These are phyloP conservation scores for Myodes glareolus DNA, from an alignment of 2,113 vertebrate species.

Conservation along the genomic window DNA sequence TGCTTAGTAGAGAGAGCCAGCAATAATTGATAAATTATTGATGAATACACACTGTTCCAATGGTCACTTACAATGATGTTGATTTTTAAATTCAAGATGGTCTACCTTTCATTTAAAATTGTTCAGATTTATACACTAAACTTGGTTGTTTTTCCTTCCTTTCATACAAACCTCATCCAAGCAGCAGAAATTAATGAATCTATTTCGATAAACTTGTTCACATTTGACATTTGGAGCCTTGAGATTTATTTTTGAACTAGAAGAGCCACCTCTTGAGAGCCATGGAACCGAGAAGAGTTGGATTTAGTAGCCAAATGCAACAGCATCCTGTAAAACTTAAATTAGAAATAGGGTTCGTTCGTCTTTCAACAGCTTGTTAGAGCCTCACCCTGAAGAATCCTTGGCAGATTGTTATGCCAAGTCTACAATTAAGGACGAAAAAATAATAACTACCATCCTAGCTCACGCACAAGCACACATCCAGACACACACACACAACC, in stretches of 20 bases:
- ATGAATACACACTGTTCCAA: constrained; percentile 34
- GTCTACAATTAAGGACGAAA: constrained; percentile 59
- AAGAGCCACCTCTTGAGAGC: background rate
- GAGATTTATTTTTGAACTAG: constrained; percentile 46
- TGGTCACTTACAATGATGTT: background rate
- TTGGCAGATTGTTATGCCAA: constrained; percentile 59
- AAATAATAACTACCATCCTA: constrained; percentile 43
- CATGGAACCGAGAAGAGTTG: constrained; percentile 11
- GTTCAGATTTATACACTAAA: background rate
- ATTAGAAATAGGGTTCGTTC: constrained; percentile 49
- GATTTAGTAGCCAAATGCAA: constrained; percentile 52
- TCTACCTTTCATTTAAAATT: constrained; percentile 24
- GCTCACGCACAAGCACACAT: background rate
- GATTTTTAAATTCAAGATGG: constrained; percentile 43
- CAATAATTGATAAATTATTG: constrained; percentile 27
- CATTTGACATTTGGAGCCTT: constrained; percentile 34
- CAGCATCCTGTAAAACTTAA: constrained; percentile 57
- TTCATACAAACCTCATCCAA: constrained; percentile 15
- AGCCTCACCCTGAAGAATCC: constrained; percentile 6
- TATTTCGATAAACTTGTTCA: constrained; percentile 42
- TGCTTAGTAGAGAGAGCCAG: background rate
- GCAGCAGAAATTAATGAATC: constrained; percentile 18
- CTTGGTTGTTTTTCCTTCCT: background rate
- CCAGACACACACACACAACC: background rate
- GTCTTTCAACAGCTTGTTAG: constrained; percentile 56